Percentiles rank a stretch among this genome's conserved stretches.
Evolutionary conservation across 2,113 vertebrate species (phyloP).

Genomic region (Ailurus styani): DNA sequence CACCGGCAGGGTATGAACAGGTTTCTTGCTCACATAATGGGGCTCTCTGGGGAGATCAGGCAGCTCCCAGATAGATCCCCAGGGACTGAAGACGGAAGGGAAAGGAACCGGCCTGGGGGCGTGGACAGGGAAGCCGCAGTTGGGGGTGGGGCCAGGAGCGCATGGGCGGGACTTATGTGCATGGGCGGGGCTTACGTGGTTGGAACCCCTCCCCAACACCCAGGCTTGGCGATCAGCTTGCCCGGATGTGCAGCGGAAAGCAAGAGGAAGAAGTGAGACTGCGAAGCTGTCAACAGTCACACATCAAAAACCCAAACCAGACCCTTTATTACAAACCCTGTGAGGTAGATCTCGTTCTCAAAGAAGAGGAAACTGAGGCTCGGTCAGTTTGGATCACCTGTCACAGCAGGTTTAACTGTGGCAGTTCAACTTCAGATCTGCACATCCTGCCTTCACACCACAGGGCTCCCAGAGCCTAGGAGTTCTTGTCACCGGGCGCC

Average conservation of each 20-base stretch:
- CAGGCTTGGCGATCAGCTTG: neutral
- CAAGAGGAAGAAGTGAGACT: neutral
- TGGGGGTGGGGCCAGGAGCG: rapidly evolving
- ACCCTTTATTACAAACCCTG: neutral
- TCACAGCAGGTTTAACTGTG: neutral
- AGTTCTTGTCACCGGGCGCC: neutral
- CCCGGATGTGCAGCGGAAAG: too few relatives aligned
- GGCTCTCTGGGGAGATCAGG: neutral
- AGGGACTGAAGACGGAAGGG: too few relatives aligned
- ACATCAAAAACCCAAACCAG: neutral
- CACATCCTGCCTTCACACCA: neutral
- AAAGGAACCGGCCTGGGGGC: neutral
- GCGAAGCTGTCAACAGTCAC: neutral
- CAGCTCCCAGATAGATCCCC: neutral
- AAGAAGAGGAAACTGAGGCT: neutral
- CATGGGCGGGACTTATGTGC: neutral
- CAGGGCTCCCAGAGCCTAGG: neutral
- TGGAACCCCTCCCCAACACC: neutral
- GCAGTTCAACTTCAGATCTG: neutral
- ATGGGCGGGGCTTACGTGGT: neutral
- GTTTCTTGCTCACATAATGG: neutral
- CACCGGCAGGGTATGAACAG: neutral
- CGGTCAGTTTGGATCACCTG: neutral
- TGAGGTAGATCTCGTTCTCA: neutral
- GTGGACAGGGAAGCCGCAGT: neutral